These are phyloP conservation scores for Pholis gunnellus DNA, from an alignment of 2,113 vertebrate genomes.

Conservation along the genomic window DNA sequence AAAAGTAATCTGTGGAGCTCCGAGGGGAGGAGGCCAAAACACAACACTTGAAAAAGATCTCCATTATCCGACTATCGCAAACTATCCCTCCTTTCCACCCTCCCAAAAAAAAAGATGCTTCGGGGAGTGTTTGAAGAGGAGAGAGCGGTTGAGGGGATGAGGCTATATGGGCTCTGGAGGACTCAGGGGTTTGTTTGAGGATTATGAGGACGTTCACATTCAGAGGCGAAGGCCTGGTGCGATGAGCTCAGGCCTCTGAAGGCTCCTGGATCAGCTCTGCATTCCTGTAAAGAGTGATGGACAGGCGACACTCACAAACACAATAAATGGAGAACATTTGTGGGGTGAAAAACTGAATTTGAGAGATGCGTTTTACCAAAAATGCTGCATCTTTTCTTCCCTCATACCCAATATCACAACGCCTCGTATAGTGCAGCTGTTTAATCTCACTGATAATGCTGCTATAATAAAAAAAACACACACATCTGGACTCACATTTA, in stretches of 20 bases:
- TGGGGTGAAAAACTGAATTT: slow-evolving; percentile 1
- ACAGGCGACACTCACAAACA: slow-evolving; percentile 37
- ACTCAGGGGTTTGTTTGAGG: slow-evolving; percentile 61
- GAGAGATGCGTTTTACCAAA: neutral
- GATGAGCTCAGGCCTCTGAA: slow-evolving; percentile 47
- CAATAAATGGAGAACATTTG: neutral
- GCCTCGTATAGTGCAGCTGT: neutral
- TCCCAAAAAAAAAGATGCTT: slow-evolving; percentile 7
- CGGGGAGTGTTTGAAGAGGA: slow-evolving; percentile 63
- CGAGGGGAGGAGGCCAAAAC: slow-evolving; percentile 25
- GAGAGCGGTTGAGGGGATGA: slow-evolving; percentile 25
- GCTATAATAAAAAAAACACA: neutral
- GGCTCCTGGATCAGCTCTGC: slow-evolving; percentile 34
- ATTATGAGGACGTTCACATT: slow-evolving; percentile 60
- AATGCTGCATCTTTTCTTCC: neutral
- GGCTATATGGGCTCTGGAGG: slow-evolving; percentile 26
- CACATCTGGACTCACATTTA: neutral
- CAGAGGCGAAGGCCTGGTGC: slow-evolving; percentile 37
- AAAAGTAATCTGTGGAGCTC: slow-evolving; percentile 52
- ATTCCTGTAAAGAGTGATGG: slow-evolving; percentile 55
- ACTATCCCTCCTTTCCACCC: slow-evolving; percentile 27
- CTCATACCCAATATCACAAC: neutral
- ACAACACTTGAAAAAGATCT: slow-evolving; percentile 50
- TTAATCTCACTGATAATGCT: neutral
- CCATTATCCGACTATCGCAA: slow-evolving; percentile 55